Percentiles rank a stretch among this genome's conserved stretches.
These are phyloP conservation scores for Notolepis coatsorum DNA, from an alignment of 2,797 vertebrate genomes.

Conservation along the genomic window DNA sequence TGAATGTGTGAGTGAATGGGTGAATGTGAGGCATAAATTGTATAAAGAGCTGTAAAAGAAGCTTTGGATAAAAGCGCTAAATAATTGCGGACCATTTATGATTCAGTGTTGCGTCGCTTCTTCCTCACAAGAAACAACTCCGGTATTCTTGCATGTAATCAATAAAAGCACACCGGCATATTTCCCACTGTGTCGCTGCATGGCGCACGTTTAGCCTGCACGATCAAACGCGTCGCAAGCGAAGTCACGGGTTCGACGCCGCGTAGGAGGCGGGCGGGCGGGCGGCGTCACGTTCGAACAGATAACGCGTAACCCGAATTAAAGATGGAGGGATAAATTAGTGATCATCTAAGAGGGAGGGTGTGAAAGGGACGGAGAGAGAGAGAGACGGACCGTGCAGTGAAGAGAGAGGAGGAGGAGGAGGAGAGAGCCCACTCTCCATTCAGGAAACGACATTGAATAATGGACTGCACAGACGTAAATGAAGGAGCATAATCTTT, in stretches of 20 bases:
- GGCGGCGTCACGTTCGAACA: slow-evolving; percentile 44
- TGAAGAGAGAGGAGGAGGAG: slow-evolving; percentile 8
- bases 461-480: slow-evolving; percentile 75
- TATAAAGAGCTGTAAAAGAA: too few relatives aligned
- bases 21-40: too few relatives aligned
- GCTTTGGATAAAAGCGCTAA: too few relatives aligned
- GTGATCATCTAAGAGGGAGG: slow-evolving; percentile 45
- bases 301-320: slow-evolving; percentile 65
- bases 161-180: too few relatives aligned
- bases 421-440: slow-evolving; percentile 47
- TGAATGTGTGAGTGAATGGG: too few relatives aligned
- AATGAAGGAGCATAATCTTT: slow-evolving; percentile 77
- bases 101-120: too few relatives aligned
- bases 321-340: slow-evolving; percentile 60
- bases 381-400: slow-evolving; percentile 27
- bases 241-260: slow-evolving; percentile 45
- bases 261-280: slow-evolving; percentile 36
- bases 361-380: slow-evolving; percentile 12
- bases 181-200: slow-evolving; percentile 63
- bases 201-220: slow-evolving; percentile 58
- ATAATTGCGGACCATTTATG: too few relatives aligned
- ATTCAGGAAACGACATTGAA: slow-evolving; percentile 71
- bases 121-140: too few relatives aligned
- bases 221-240: slow-evolving; percentile 55
- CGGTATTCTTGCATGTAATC: too few relatives aligned